Percentiles rank a stretch among this genome's conserved stretches.
Evolutionary conservation across 2,113 vertebrate species (phyloP).

Genomic region (Rhynchopsitta pachyrhyncha): DNA sequence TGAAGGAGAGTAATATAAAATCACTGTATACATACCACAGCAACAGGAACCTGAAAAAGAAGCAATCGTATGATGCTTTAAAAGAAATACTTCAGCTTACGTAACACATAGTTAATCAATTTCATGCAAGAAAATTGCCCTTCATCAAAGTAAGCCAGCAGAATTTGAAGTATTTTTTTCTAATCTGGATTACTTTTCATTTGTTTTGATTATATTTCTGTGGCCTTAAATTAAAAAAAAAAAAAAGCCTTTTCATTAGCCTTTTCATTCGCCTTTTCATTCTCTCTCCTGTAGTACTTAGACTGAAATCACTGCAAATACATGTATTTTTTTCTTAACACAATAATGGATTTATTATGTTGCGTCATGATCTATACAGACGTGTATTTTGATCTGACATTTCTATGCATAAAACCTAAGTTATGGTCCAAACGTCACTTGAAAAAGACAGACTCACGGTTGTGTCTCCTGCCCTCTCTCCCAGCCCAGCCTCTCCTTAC

Average conservation of each 20-base stretch:
- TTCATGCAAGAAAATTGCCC: neutral
- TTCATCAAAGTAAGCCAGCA: neutral
- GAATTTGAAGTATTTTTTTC: neutral
- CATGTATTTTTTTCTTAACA: neutral
- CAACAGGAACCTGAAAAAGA: neutral
- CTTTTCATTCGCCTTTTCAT: neutral
- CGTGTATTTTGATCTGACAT: neutral
- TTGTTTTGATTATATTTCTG: neutral
- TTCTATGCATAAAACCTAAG: slow-evolving; percentile 2
- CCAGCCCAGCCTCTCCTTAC: neutral
- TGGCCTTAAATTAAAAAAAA: neutral
- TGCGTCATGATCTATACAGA: neutral
- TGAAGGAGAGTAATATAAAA: neutral
- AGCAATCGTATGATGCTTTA: neutral
- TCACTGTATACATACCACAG: neutral
- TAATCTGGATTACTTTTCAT: neutral
- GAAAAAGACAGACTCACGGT: neutral
- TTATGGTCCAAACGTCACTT: neutral
- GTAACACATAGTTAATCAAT: neutral
- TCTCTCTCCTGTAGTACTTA: neutral
- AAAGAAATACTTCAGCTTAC: neutral
- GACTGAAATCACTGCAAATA: neutral
- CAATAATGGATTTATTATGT: neutral
- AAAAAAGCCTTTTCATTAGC: neutral
- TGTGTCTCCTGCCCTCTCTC: neutral